Percentiles rank a stretch among this genome's conserved stretches.
phyloP scores from a whole-genome alignment of 2,888 invertebrate species.

The Platerodrilus igneus region DNA sequence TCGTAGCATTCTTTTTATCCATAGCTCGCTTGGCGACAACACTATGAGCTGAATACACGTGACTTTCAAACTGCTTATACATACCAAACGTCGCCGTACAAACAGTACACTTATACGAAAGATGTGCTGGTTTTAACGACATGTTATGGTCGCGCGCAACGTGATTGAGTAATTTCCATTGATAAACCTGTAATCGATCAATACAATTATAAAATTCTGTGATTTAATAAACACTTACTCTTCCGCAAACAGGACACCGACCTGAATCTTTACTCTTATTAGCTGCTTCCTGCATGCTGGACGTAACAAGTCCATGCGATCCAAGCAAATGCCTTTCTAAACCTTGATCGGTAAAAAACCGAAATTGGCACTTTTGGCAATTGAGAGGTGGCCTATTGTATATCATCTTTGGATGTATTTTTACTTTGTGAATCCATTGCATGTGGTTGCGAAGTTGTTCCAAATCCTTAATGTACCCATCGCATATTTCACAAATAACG shows the following conservation, averaged over 20 bases:
- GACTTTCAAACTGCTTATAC: slow-evolving; percentile 93
- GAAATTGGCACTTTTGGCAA: slow-evolving; percentile 93
- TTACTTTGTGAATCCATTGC: slow-evolving; percentile 97
- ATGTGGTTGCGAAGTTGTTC: slow-evolving; percentile 92
- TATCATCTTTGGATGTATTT: slow-evolving; percentile 94
- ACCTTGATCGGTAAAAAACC: slow-evolving; percentile 97
- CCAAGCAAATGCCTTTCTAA: slow-evolving; percentile 91
- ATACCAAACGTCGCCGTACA: slow-evolving; percentile 92
- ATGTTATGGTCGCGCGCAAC: slow-evolving; percentile 89
- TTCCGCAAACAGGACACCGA: slow-evolving; percentile 90
- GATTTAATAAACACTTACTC: slow-evolving; percentile 60
- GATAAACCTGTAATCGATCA: slow-evolving; percentile 68
- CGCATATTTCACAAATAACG: slow-evolving; percentile 95
- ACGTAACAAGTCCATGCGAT: slow-evolving; percentile 90
- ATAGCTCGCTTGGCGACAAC: slow-evolving; percentile 83
- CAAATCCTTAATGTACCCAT: slow-evolving; percentile 92
- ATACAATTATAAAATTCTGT: slow-evolving; percentile 55
- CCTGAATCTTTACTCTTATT: slow-evolving; percentile 93
- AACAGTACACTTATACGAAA: slow-evolving; percentile 92
- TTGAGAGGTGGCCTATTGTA: slow-evolving; percentile 90
- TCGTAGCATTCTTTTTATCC: slow-evolving; percentile 61
- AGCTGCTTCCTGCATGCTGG: slow-evolving; percentile 93
- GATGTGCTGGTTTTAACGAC: slow-evolving; percentile 86
- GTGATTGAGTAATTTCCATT: slow-evolving; percentile 89
- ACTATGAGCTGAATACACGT: slow-evolving; percentile 90